phyloP scores from a whole-genome alignment of 2,888 invertebrate genomes.

The Tipula lateralis region DNA sequence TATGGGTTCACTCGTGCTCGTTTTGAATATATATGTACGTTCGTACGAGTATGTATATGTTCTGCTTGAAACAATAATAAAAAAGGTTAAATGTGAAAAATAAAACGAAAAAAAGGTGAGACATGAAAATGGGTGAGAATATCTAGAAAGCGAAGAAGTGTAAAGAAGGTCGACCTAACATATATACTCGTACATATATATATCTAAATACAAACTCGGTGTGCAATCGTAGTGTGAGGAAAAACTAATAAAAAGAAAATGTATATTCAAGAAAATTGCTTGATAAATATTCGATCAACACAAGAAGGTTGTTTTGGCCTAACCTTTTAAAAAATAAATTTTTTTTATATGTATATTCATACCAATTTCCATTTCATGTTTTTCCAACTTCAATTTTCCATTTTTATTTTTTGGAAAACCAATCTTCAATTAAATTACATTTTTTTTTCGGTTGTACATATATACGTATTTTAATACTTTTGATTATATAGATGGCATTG shows the following conservation, averaged over 20 bases:
- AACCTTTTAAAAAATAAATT: neutral
- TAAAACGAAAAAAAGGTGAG: neutral
- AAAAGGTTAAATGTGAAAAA: conserved; percentile 24
- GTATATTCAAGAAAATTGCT: conserved; percentile 4
- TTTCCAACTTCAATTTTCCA: conserved; percentile 7
- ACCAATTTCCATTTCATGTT: conserved; percentile 15
- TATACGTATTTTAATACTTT: conserved; percentile 2
- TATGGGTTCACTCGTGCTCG: neutral
- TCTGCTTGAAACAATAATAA: conserved; percentile 2
- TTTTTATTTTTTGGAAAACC: neutral
- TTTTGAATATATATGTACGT: neutral
- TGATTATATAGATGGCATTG: conserved; percentile 11
- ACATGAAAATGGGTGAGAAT: neutral
- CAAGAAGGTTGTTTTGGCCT: conserved; percentile 5
- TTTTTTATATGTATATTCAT: neutral
- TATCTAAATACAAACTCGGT: neutral
- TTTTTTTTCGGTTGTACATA: neutral
- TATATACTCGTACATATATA: neutral
- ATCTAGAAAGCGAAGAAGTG: neutral
- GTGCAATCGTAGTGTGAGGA: neutral
- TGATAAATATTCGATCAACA: conserved; percentile 24
- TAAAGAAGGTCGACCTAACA: conserved; percentile 9
- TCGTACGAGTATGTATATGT: neutral
- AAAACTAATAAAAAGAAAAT: neutral
- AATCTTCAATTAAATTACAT: conserved; percentile 19